A percentile compares a stretch with the other conserved stretches of the same genome.
Conservation (phyloP, 2,888 invertebrate species). For the Nymphalis urticae region DNA sequence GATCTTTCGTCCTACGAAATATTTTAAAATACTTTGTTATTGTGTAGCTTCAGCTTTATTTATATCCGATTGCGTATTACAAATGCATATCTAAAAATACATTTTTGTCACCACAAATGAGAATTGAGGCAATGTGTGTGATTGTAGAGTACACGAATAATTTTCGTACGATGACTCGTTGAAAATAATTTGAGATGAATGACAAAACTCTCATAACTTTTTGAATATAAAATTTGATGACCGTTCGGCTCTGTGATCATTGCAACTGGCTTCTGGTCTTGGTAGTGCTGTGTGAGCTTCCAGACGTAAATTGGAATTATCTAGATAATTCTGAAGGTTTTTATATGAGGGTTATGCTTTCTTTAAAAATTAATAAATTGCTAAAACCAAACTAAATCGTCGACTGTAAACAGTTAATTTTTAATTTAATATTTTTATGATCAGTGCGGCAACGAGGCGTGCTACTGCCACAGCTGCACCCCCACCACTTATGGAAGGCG, state of each 20-base stretch:
- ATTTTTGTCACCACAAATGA: conserved; percentile 5
- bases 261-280: no score
- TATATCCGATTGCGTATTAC: conserved; percentile 11
- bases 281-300: no score
- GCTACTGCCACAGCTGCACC: conserved; percentile 86
- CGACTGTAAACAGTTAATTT: not conserved
- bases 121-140: not conserved
- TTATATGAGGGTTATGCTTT: no score
- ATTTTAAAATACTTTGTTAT: conserved; percentile 8
- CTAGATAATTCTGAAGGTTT: no score
- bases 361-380: no score
- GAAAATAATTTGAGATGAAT: not conserved
- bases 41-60: conserved; percentile 15
- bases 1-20: conserved; percentile 11
- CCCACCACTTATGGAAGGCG: conserved; percentile 98
- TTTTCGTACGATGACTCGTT: not conserved
- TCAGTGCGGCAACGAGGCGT: conserved; percentile 69
- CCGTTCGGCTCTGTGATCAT: no score
- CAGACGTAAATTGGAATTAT: no score
- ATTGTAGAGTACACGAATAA: not conserved
- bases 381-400: not conserved
- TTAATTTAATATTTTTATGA: not conserved
- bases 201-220: not conserved
- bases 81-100: conserved; percentile 10
- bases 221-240: no score